These are phyloP conservation scores for Argopecten irradians DNA, from an alignment of 1,140 invertebrate species.

Conservation along the genomic window DNA sequence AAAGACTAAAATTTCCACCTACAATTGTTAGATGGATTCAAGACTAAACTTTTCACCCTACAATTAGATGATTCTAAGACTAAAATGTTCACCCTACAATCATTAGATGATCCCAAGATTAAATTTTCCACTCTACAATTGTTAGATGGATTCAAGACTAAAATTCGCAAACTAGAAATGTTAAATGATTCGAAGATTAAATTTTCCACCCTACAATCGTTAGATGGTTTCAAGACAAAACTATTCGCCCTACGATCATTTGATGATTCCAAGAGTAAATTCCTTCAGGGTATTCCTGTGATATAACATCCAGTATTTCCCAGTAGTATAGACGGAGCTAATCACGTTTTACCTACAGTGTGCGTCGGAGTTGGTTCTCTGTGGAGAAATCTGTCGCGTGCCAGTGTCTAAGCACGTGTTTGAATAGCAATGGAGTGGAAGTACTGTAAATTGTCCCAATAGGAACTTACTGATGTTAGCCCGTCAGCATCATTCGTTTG, in stretches of 20 bases:
- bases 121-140: too few species aligned
- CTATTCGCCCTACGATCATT: background rate
- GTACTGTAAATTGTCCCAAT: constrained; percentile 6
- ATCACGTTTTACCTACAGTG: background rate
- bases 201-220: too few species aligned
- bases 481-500: background rate
- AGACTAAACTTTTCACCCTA: too few species aligned
- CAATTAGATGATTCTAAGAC: too few species aligned
- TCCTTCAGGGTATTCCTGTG: background rate
- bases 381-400: background rate
- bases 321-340: background rate
- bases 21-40: too few species aligned
- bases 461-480: background rate
- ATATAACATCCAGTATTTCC: background rate
- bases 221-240: too few species aligned
- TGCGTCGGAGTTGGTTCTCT: background rate
- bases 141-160: too few species aligned
- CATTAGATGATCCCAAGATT: too few species aligned
- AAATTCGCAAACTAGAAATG: too few species aligned
- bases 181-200: too few species aligned
- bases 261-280: background rate
- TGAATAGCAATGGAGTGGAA: background rate
- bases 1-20: too few species aligned
- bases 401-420: background rate
- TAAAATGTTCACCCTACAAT: too few species aligned